These are phyloP conservation scores for Eupithecia dodoneata DNA, from an alignment of 2,888 invertebrate species.

Conservation along the genomic window DNA sequence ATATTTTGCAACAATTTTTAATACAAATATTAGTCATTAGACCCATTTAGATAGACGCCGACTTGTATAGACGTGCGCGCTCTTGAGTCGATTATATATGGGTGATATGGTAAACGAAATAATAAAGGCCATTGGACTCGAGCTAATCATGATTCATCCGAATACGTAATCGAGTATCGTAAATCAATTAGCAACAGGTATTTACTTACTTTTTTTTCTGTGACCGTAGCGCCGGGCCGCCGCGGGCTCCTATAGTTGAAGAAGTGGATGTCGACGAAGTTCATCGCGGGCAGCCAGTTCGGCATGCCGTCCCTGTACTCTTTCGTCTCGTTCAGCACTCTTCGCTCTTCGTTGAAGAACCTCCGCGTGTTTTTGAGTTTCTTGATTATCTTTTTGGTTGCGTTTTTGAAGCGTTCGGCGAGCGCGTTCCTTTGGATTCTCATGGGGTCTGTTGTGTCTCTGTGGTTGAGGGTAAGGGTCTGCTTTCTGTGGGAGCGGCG, in stretches of 20 bases:
- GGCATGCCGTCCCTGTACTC: slow-evolving; percentile 74
- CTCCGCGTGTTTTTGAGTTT: slow-evolving; percentile 70
- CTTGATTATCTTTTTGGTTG: slow-evolving; percentile 68
- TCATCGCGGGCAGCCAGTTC: slow-evolving; percentile 73
- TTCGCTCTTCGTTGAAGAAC: slow-evolving; percentile 66
- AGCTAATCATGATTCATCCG: slow-evolving; percentile 43
- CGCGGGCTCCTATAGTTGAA: slow-evolving; percentile 61
- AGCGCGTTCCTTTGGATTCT: slow-evolving; percentile 58
- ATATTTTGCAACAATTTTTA: slow-evolving; percentile 33
- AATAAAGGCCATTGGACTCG: slow-evolving; percentile 46
- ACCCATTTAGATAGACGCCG: slow-evolving; percentile 41
- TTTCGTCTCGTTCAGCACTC: slow-evolving; percentile 64
- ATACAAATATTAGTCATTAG: slow-evolving; percentile 41
- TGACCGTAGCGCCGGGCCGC: slow-evolving; percentile 58
- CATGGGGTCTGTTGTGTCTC: slow-evolving; percentile 55
- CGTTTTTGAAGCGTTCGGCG: slow-evolving; percentile 65
- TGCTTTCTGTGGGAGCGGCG: slow-evolving; percentile 54
- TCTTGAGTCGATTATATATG: slow-evolving; percentile 44
- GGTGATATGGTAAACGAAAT: slow-evolving; percentile 45
- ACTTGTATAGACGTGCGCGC: slow-evolving; percentile 48
- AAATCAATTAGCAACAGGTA: slow-evolving; percentile 35
- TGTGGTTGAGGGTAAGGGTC: slow-evolving; percentile 54
- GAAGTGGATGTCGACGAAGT: slow-evolving; percentile 75
- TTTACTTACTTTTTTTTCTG: slow-evolving; percentile 71
- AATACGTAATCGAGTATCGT: slow-evolving; percentile 40